phyloP scores from a whole-genome alignment of 2,113 vertebrate genomes.

The Caranx melampygus region DNA sequence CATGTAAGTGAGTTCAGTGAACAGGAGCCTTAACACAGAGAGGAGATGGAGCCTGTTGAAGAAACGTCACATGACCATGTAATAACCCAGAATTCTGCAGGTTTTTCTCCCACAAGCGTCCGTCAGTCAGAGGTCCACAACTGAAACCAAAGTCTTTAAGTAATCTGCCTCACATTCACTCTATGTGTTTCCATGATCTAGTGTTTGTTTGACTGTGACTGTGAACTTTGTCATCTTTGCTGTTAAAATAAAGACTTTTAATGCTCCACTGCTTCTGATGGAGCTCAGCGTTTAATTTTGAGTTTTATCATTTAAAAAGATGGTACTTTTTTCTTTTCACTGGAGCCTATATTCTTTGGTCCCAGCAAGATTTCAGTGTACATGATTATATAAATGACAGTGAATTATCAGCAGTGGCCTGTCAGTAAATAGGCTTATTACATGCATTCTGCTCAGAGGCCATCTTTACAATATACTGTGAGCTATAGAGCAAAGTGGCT shows the following conservation, averaged over 20 bases:
- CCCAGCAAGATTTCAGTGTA: too few species aligned
- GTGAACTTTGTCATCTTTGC: not conserved
- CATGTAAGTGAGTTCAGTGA: not conserved
- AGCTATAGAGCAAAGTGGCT: not conserved
- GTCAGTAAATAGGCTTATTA: too few species aligned
- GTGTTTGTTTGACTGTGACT: slow-evolving; percentile 1
- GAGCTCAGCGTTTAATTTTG: not conserved
- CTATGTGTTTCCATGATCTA: not conserved
- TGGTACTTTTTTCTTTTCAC: too few species aligned
- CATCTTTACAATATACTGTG: not conserved
- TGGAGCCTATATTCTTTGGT: too few species aligned
- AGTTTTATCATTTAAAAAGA: not conserved
- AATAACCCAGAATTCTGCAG: not conserved
- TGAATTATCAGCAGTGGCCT: too few species aligned
- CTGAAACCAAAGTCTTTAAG: not conserved
- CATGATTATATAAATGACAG: too few species aligned
- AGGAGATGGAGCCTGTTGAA: not conserved
- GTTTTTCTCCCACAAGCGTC: too few species aligned
- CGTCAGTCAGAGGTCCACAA: not conserved
- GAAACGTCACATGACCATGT: not conserved
- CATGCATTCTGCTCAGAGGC: too few species aligned
- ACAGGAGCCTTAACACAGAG: not conserved
- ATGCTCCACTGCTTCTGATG: not conserved
- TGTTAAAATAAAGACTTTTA: slow-evolving; percentile 43
- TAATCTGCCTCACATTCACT: not conserved